Evolutionary conservation across 2,797 vertebrate genomes (phyloP).

Genomic region (Spondyliosoma cantharus): DNA sequence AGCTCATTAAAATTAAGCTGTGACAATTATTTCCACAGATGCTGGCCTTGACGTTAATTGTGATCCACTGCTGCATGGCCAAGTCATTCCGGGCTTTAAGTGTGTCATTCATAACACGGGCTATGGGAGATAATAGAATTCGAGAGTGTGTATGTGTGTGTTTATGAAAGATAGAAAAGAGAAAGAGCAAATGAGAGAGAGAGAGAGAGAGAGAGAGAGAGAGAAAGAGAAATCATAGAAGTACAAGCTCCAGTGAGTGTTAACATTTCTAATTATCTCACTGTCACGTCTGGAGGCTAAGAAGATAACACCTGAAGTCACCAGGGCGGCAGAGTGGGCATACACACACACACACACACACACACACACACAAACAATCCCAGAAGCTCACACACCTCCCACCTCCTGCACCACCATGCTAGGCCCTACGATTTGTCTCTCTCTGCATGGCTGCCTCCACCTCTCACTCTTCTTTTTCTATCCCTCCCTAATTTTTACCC

Average conservation of each 20-base stretch:
- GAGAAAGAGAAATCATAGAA: constrained; percentile 57
- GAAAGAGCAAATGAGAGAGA: constrained; percentile 39
- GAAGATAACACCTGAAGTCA: constrained; percentile 77
- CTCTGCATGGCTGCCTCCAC: constrained; percentile 64
- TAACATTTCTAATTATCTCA: constrained; percentile 83
- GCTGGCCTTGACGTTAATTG: constrained; percentile 54
- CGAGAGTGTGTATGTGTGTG: constrained; percentile 34
- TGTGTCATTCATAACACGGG: constrained; percentile 68
- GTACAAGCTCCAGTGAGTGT: constrained; percentile 72
- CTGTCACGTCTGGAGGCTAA: constrained; percentile 76
- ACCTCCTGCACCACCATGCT: constrained; percentile 39
- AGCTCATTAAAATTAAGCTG: constrained; percentile 51
- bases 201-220: constrained; percentile 38
- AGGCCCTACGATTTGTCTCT: constrained; percentile 54
- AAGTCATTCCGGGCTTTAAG: constrained; percentile 61
- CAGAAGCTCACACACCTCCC: constrained; percentile 44
- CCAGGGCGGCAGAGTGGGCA: constrained; percentile 51
- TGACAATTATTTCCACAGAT: constrained; percentile 65
- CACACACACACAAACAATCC: constrained; percentile 34
- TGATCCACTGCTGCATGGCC: constrained; percentile 60
- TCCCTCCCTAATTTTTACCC: constrained; percentile 33
- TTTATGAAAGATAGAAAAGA: constrained; percentile 36
- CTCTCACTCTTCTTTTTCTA: constrained; percentile 47
- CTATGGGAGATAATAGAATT: constrained; percentile 61
- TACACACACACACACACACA: constrained; percentile 23